Conservation (phyloP, 2,113 vertebrate species). For the Capra hircus region DNA sequence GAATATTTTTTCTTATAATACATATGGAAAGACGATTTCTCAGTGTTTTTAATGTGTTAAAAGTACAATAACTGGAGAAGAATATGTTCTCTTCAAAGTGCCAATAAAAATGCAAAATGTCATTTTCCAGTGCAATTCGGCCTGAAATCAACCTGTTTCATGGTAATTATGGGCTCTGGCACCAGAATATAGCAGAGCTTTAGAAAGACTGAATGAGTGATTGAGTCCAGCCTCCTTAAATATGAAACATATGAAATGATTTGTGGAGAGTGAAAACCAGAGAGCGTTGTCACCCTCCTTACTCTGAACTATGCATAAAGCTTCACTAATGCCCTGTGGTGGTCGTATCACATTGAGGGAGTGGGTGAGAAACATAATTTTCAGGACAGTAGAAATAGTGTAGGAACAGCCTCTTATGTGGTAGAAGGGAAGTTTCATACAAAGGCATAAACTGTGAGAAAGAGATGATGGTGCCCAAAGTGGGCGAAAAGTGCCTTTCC, state of each 20-base stretch:
- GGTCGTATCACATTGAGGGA: neutral
- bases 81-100: constrained; percentile 59
- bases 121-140: constrained; percentile 65
- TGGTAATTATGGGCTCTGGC: constrained; percentile 53
- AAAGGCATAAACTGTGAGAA: neutral
- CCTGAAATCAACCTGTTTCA: constrained; percentile 72
- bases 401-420: neutral
- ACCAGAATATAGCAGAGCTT: constrained; percentile 43
- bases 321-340: neutral
- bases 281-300: neutral
- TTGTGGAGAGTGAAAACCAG: constrained; percentile 33
- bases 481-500: neutral
- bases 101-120: constrained; percentile 67
- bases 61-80: constrained; percentile 40
- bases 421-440: neutral
- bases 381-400: neutral
- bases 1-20: constrained; percentile 55
- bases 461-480: neutral
- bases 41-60: constrained; percentile 42
- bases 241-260: constrained; percentile 32
- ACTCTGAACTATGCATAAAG: neutral
- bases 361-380: neutral
- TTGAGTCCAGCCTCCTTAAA: constrained; percentile 51
- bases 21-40: constrained; percentile 64
- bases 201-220: constrained; percentile 43